Percentiles rank a stretch among this genome's conserved stretches.
These are phyloP conservation scores for Plestiodon gilberti DNA, from an alignment of 2,113 vertebrate species.

Conservation along the genomic window DNA sequence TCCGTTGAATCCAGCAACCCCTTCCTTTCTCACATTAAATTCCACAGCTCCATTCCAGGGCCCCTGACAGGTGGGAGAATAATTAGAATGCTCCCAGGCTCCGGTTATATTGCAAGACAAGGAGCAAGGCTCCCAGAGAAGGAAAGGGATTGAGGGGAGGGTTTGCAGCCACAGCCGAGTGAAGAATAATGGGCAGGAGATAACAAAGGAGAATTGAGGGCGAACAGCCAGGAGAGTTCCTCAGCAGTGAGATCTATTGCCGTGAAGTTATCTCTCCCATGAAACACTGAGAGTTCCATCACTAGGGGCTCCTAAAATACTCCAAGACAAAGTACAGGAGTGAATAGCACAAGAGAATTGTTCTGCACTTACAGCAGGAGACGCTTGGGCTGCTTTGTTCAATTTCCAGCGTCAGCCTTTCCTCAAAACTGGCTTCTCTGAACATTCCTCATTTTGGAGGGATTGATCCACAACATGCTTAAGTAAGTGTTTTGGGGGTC, in stretches of 20 bases:
- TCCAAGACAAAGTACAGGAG: background rate
- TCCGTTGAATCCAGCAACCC: background rate
- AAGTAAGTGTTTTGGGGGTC: background rate
- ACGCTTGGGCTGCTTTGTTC: background rate
- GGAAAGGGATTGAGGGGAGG: background rate
- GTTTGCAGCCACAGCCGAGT: background rate
- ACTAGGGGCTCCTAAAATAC: background rate
- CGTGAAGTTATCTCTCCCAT: constrained; percentile 27
- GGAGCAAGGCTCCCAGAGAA: background rate
- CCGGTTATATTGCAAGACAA: background rate
- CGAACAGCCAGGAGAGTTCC: background rate
- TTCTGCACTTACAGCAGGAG: background rate
- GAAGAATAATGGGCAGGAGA: background rate
- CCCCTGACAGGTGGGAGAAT: background rate
- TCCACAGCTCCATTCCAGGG: background rate
- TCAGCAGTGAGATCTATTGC: constrained; percentile 15
- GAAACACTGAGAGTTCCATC: background rate
- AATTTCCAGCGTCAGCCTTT: background rate
- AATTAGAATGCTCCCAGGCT: background rate
- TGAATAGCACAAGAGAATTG: background rate
- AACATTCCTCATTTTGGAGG: background rate
- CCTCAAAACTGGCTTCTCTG: background rate
- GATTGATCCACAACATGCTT: background rate
- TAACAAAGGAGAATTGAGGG: background rate
- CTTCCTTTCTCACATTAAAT: background rate